Evolutionary conservation across 2,797 vertebrate genomes (phyloP).

Genomic region (Karalla daura): DNA sequence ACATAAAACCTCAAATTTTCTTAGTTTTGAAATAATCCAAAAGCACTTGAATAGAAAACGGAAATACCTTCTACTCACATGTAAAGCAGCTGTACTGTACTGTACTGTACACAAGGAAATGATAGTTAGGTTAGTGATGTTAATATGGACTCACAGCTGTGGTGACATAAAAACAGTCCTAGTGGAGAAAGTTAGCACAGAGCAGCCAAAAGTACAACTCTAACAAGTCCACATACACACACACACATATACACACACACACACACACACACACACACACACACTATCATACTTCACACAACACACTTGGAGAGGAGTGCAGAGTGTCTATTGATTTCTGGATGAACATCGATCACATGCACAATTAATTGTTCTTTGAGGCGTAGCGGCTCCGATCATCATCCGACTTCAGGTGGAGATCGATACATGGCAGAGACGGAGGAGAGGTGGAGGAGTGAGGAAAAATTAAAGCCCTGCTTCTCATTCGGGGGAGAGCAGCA

Average conservation of each 20-base stretch:
- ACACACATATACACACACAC: background rate
- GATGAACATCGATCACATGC: constrained; percentile 80
- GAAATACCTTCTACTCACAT: too few relatives aligned
- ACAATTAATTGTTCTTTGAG: constrained; percentile 84
- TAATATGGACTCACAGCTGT: too few relatives aligned
- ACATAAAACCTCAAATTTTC: too few relatives aligned
- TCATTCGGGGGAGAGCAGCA: background rate
- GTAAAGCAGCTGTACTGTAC: too few relatives aligned
- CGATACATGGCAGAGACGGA: constrained; percentile 48
- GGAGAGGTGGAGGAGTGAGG: background rate
- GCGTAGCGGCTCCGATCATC: constrained; percentile 63
- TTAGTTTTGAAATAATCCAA: background rate
- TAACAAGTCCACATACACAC: background rate
- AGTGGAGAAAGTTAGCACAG: background rate
- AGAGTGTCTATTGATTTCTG: constrained; percentile 70
- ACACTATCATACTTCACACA: constrained; percentile 22
- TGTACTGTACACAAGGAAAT: too few relatives aligned
- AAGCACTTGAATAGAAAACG: background rate
- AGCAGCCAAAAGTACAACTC: background rate
- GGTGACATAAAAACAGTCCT: background rate
- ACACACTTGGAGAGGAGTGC: constrained; percentile 33
- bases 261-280: background rate
- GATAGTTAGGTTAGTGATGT: too few relatives aligned
- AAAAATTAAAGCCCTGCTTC: constrained; percentile 4
- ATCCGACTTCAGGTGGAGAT: constrained; percentile 62